Conservation (phyloP, 2,797 vertebrate species). For the Lophotriccus pileatus region DNA sequence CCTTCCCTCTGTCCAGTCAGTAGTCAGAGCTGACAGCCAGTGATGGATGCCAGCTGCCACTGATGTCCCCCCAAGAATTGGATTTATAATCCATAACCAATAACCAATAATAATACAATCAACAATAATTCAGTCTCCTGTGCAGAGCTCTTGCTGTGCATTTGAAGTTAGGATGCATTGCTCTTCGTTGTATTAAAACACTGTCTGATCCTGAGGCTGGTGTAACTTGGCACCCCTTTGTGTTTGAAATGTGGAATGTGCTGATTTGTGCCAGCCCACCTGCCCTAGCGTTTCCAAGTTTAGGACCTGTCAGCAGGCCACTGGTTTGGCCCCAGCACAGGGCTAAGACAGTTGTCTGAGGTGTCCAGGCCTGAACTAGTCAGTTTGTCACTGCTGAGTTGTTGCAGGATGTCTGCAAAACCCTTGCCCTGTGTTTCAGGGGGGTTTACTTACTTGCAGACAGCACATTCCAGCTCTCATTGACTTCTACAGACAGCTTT, state of each 20-base stretch:
- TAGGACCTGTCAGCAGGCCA: neutral
- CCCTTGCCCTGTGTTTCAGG: neutral
- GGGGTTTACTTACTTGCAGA: neutral
- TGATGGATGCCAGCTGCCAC: neutral
- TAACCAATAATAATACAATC: neutral
- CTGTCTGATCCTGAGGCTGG: neutral
- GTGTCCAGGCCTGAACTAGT: neutral
- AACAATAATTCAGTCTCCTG: neutral
- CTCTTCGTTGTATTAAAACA: neutral
- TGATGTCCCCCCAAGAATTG: neutral
- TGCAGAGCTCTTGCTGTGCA: neutral
- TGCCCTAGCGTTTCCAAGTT: neutral
- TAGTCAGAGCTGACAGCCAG: neutral
- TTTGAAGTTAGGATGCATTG: neutral
- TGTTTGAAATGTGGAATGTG: neutral
- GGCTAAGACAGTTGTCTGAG: neutral
- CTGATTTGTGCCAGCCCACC: neutral
- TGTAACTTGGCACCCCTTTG: neutral
- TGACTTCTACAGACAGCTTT: neutral
- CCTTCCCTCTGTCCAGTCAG: neutral
- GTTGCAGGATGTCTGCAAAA: neutral
- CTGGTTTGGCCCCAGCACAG: neutral
- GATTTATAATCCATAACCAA: neutral
- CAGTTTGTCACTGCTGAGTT: fast-evolving
- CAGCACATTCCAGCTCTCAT: neutral